Evolutionary conservation across 2,113 vertebrate genomes (phyloP).

Genomic region (Clarias macrocephalus): DNA sequence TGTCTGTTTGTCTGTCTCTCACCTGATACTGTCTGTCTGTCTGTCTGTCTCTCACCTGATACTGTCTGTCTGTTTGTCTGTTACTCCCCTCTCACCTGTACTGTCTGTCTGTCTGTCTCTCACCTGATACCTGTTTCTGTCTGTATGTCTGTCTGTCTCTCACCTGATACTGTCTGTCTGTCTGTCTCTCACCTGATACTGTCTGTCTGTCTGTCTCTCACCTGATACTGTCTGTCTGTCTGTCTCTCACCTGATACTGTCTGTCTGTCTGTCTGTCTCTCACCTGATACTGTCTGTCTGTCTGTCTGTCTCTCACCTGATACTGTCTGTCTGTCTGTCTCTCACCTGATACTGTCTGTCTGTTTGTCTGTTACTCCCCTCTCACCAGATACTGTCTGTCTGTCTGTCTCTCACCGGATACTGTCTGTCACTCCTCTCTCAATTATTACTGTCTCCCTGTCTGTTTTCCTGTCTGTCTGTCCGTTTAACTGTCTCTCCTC

Average conservation of each 20-base stretch:
- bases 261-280: background rate
- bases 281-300: background rate
- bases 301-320: background rate
- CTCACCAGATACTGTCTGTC: background rate
- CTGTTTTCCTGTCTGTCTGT: background rate
- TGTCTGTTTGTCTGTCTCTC: background rate
- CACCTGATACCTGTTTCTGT: constrained; percentile 58
- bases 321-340: too few species aligned
- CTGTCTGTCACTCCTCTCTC: too few species aligned
- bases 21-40: too few species aligned
- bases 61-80: too few species aligned
- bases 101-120: constrained; percentile 74
- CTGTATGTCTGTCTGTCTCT: background rate
- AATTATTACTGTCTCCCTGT: too few species aligned
- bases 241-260: too few species aligned
- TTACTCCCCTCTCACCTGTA: too few species aligned
- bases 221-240: too few species aligned
- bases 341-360: background rate
- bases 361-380: background rate
- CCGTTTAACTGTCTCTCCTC: too few species aligned
- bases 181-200: background rate
- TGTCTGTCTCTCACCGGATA: too few species aligned
- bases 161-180: background rate
- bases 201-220: background rate
- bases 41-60: too few species aligned